Percentiles rank a stretch among this genome's conserved stretches.
Evolutionary conservation across 2,797 vertebrate species (phyloP).

Genomic region (Crenichthys baileyi): DNA sequence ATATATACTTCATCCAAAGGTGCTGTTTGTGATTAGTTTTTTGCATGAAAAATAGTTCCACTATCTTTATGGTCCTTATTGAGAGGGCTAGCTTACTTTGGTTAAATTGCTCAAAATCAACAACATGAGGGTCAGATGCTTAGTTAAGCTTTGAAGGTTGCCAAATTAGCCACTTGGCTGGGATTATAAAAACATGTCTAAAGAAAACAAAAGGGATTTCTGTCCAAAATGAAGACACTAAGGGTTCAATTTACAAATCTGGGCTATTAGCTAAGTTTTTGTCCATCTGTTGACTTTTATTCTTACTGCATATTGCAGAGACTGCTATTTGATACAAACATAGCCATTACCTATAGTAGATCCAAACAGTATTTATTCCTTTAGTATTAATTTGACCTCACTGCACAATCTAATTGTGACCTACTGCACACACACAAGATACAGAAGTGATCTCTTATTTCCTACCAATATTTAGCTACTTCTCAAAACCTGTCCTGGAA

Average conservation of each 20-base stretch:
- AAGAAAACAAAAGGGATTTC: neutral
- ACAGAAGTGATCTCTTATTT: neutral
- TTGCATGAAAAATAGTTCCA: neutral
- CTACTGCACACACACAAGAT: neutral
- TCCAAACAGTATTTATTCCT: neutral
- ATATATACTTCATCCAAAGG: conserved; percentile 28
- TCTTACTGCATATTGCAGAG: no score
- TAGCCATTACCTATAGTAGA: no score
- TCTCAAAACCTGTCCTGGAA: neutral
- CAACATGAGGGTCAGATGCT: neutral
- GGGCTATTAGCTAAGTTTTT: neutral
- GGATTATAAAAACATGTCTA: neutral
- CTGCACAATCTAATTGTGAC: neutral
- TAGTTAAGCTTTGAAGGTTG: neutral
- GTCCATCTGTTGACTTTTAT: neutral
- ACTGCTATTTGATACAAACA: no score
- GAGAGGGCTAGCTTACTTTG: neutral
- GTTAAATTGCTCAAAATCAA: neutral
- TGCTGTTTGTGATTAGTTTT: conserved; percentile 15
- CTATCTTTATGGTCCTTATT: neutral
- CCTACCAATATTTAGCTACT: neutral
- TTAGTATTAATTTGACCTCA: neutral
- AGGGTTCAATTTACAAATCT: neutral
- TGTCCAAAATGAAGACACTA: neutral
- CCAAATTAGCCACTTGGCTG: neutral